phyloP scores from a whole-genome alignment of 1,140 invertebrate genomes.

The Wiebesia pumilae region DNA sequence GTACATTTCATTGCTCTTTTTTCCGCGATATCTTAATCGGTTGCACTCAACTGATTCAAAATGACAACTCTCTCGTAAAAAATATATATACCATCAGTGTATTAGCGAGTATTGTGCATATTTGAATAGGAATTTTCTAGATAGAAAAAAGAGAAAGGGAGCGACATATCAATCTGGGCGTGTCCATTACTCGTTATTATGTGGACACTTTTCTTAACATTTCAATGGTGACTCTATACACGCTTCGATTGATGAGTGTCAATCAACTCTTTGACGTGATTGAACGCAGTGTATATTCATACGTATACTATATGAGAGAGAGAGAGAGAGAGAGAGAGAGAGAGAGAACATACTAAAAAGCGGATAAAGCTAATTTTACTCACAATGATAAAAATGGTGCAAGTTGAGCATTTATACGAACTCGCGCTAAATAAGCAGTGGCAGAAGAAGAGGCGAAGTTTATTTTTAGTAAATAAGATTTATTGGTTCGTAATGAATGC shows the following conservation, averaged over 20 bases:
- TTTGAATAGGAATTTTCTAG: constrained; percentile 35
- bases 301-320: neutral
- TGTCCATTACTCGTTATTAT: constrained; percentile 71
- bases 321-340: neutral
- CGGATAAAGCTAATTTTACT: constrained; percentile 27
- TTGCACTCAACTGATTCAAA: too few relatives aligned
- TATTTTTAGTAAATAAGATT: constrained; percentile 35
- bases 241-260: too few relatives aligned
- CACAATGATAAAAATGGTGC: constrained; percentile 20
- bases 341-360: neutral
- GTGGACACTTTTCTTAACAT: neutral
- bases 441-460: neutral
- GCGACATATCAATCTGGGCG: constrained; percentile 61
- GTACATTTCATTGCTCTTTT: too few relatives aligned
- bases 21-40: too few relatives aligned
- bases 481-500: constrained; percentile 30
- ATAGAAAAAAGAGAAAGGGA: constrained; percentile 59
- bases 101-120: neutral
- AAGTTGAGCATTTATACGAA: neutral
- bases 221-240: too few relatives aligned
- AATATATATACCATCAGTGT: too few relatives aligned
- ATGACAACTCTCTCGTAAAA: too few relatives aligned
- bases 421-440: neutral
- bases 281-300: too few relatives aligned
- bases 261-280: too few relatives aligned